Evolutionary conservation across 2,888 invertebrate species (phyloP).

Genomic region (Galeruca laticollis): DNA sequence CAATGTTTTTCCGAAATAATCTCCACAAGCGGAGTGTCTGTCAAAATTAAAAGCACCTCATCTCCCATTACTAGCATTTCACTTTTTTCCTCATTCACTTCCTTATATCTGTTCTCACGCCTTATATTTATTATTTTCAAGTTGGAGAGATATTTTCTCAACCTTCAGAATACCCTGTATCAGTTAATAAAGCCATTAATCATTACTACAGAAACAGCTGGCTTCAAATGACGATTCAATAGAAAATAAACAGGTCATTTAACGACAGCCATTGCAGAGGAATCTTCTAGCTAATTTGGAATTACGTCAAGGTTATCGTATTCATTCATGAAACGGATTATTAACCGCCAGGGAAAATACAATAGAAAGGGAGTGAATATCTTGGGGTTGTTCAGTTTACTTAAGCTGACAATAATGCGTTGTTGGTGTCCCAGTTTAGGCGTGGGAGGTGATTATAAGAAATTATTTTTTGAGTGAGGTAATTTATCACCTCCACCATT

Average conservation of each 20-base stretch:
- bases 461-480: background rate
- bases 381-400: slow-evolving; percentile 2
- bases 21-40: too few species aligned
- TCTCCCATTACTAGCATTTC: too few species aligned
- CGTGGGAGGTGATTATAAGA: background rate
- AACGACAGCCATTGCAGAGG: background rate
- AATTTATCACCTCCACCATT: background rate
- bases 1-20: too few species aligned
- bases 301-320: background rate
- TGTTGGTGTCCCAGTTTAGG: background rate
- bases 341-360: background rate
- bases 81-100: too few species aligned
- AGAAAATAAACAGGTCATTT: background rate
- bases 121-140: too few species aligned
- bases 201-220: background rate
- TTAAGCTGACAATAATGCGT: background rate
- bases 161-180: too few species aligned
- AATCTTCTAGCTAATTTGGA: background rate
- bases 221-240: background rate
- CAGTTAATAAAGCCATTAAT: too few species aligned
- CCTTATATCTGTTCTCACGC: too few species aligned
- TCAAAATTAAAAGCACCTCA: too few species aligned
- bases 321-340: slow-evolving; percentile 5
- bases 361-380: slow-evolving; percentile 12
- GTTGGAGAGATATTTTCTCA: too few species aligned